Conservation (phyloP, 2,797 vertebrate genomes). For the Pachyuromys duprasi region DNA sequence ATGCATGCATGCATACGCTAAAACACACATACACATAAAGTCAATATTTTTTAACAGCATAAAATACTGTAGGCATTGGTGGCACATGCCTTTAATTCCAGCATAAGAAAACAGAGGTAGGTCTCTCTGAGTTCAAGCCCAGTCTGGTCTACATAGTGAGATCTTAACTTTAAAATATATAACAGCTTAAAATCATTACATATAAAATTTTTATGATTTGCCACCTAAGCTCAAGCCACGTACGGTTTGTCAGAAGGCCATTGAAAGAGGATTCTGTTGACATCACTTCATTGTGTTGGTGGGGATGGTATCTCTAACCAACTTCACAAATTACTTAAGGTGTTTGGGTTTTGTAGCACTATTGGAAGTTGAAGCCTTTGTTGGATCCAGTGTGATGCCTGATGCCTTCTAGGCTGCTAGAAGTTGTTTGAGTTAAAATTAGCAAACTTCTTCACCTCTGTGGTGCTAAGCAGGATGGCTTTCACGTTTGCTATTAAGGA, state of each 20-base stretch:
- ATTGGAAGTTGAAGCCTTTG: background rate
- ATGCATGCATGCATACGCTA: background rate
- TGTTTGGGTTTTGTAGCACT: background rate
- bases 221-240: background rate
- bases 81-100: background rate
- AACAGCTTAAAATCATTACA: background rate
- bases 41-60: background rate
- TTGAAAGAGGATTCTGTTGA: background rate
- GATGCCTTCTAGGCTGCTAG: background rate
- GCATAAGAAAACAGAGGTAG: background rate
- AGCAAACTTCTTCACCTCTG: background rate
- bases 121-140: background rate
- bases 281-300: background rate
- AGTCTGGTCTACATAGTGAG: background rate
- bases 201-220: background rate
- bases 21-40: background rate
- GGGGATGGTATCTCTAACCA: background rate
- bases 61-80: background rate
- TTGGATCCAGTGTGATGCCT: background rate
- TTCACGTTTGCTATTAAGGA: conserved; percentile 22
- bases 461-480: background rate
- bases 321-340: background rate
- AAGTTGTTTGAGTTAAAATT: conserved; percentile 56
- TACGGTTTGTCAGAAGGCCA: background rate
- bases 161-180: background rate